Conservation (phyloP, 2,888 invertebrate genomes). For the Acronicta leporina region DNA sequence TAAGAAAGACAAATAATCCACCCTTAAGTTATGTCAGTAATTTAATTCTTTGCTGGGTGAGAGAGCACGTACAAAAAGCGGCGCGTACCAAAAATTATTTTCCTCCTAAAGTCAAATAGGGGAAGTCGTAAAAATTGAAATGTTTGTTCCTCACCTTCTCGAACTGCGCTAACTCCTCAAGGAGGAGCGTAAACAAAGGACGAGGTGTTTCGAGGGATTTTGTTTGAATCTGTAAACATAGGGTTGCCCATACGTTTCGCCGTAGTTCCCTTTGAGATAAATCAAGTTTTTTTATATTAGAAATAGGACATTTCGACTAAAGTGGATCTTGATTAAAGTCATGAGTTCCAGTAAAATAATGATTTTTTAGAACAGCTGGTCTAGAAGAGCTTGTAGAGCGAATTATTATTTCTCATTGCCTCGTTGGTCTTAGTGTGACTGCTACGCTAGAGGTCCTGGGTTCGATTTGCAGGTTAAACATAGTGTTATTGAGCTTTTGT, state of each 20-base stretch:
- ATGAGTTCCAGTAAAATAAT: background rate
- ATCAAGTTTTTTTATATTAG: conserved; percentile 7
- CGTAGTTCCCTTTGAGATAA: conserved; percentile 13
- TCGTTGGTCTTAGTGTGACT: too few relatives aligned
- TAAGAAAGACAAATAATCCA: conserved; percentile 25
- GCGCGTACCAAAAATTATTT: conserved; percentile 19
- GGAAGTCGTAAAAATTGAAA: conserved; percentile 47
- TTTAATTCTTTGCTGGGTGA: conserved; percentile 34
- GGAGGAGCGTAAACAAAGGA: conserved; percentile 40
- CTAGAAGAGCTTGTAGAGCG: background rate
- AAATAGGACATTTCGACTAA: conserved; percentile 21
- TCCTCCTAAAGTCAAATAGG: conserved; percentile 34
- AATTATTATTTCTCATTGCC: too few relatives aligned
- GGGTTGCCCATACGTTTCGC: conserved; percentile 13
- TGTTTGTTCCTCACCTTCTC: conserved; percentile 45
- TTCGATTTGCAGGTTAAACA: too few relatives aligned
- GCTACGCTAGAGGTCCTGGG: too few relatives aligned
- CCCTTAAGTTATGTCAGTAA: conserved; percentile 27
- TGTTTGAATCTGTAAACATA: conserved; percentile 45
- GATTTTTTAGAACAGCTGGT: background rate
- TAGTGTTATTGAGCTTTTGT: too few relatives aligned
- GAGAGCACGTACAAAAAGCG: conserved; percentile 29
- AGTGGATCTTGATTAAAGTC: conserved; percentile 4
- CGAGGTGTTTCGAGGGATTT: conserved; percentile 29
- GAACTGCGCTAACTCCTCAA: conserved; percentile 26